Conservation (phyloP, 2,113 vertebrate species). For the Egretta garzetta region DNA sequence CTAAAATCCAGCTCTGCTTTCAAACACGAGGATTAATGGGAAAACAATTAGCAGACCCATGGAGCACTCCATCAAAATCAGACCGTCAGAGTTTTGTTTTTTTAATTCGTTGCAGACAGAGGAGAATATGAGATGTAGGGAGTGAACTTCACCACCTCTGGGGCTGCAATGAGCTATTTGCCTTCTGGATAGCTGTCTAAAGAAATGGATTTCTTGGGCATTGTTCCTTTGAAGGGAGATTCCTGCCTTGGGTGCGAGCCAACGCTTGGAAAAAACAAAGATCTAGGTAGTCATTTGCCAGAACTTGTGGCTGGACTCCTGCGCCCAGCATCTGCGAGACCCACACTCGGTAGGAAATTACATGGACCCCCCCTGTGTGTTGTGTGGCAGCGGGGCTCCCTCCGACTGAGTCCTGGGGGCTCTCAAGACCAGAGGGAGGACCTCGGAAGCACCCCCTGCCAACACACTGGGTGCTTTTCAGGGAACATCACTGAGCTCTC, state of each 20-base stretch:
- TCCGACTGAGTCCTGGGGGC: background rate
- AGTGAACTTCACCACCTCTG: background rate
- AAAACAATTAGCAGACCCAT: background rate
- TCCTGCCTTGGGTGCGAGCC: background rate
- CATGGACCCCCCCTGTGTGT: rapidly evolving
- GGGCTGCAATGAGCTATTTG: background rate
- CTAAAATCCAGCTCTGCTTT: background rate
- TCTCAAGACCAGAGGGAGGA: rapidly evolving
- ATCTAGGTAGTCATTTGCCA: background rate
- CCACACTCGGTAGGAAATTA: background rate
- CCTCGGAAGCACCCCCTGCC: background rate
- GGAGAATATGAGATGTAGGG: background rate
- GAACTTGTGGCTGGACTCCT: background rate
- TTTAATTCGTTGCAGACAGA: background rate
- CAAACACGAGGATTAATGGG: background rate
- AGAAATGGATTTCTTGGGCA: background rate
- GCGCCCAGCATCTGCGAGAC: rapidly evolving
- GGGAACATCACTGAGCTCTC: background rate
- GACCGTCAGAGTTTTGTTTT: background rate
- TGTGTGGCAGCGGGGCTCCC: background rate
- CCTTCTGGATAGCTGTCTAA: background rate
- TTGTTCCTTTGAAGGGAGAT: background rate
- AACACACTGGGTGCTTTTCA: background rate
- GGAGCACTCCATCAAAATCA: background rate
- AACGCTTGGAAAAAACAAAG: background rate